Base-by-base conservation (phyloP, 2,797 vertebrate species). In the Periophthalmus magnuspinnatus region DNA sequence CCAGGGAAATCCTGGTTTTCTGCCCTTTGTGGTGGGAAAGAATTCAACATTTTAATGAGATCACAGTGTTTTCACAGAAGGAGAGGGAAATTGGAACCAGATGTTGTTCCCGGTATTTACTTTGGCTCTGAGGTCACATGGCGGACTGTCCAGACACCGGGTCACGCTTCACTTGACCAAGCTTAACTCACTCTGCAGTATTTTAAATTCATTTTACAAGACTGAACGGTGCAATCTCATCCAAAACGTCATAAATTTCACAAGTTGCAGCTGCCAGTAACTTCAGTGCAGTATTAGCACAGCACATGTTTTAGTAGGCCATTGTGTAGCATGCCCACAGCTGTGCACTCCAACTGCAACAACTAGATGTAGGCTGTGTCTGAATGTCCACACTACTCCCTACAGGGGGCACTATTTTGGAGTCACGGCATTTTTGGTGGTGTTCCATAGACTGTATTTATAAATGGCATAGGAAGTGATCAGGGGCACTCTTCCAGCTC, bases 71-170 rank as follows among this genome's bases (percentile, higher is more conserved):
- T 81, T 75, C 72, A 71, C 82, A 63, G 63, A 65, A 69, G 78
- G 72, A 64, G 73, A 36, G 10, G 32, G 47, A 63, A 86, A 87
- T 76, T 76, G 56, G 80, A 88, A 81, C 68, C 85, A 90, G 78
- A 88, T 90, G 89, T 76, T 56, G 60, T 9, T 59, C 21, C 70
- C 50, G 65, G 55, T 77, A 59, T 80, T 85, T 84, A 57, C 57
- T 74, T 84, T 81, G 71, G 82, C 76, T 76, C 58, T 58, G 63
- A 75, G 61, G 74, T 73, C 65, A 74, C 70, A 73, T 34, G 14
- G 80, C 69, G 67, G 67, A 32, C 58, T 71, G 57, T 75, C 71
- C 75, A 67, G 74, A 81, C 52, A 21, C 50, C 22, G 60, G 67
- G 11, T 21, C 13, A 4, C 72, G 50, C 32, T 70, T 78, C 65